Base-by-base conservation (phyloP, 2,888 invertebrate genomes). In the Drosophila flavopinicola region DNA sequence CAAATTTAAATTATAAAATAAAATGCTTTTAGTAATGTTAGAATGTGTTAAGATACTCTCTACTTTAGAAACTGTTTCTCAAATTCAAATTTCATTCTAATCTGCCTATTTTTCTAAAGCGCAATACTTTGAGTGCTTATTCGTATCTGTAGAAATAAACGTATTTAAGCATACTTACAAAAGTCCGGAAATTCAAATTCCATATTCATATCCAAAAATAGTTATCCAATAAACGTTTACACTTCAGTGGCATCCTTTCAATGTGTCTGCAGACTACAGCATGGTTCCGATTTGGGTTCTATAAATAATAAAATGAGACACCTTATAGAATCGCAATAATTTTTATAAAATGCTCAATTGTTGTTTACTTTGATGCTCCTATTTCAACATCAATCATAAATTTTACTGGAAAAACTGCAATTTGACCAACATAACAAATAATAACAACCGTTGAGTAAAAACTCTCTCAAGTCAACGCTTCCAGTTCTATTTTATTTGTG, bases 141-240 rank as follows among this genome's bases (percentile, higher is more conserved):
- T n/a, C n/a, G n/a, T n/a, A n/a, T n/a, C n/a, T n/a, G n/a, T n/a
- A n/a, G n/a, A n/a, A n/a, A n/a, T n/a, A n/a, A n/a, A n/a, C n/a
- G 6, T 5, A 11, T 27, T 10, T 37, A 6, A n/a, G 6, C 11
- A 38, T 63, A 90, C 91, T 91, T 79, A 91, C 91, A 87, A 71
- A 91, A 88, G 73, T 90, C 90, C 65, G 90, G 76, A 79, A 90
- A 88, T 85, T 91, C 91, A 80, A 91, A 90, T 80, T 91, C 91
- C 90, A 91, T 91, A 75, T 88, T 90, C 87, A 85, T 80, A 66
- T 61, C 73, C 75, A 66, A 75, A 70, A 56, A 58, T 67, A 74
- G 53, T 73, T 75, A 47, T 66, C 63, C 73, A 74, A 66, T 59
- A 66, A 60, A 42, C 51, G 53, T 45, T 66, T 67, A 61, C 59